Base-by-base conservation (phyloP, 2,113 vertebrate species). In the Microcebus ravelobensis region DNA sequence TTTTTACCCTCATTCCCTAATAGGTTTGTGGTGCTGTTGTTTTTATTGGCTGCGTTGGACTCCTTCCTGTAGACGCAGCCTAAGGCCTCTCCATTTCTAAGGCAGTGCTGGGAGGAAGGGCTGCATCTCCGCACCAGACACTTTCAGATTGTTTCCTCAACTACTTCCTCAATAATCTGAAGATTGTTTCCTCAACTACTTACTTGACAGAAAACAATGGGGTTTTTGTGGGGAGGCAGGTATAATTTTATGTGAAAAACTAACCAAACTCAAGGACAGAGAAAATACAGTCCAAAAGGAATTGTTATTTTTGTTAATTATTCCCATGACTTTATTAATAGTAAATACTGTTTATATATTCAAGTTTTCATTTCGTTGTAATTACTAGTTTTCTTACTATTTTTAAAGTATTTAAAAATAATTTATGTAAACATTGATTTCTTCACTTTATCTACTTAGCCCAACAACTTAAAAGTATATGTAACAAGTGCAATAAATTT, bases 321-420 rank as follows among this genome's bases (percentile, higher is more conserved):
- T 73, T 87, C 14, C 8, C 29, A 84, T 29, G 1, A 27, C 10
- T 90, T 77, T 77, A 48, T 50, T 57, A 36, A 83, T 71, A 20
- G 15, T 79, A 67, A 87, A 52, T 80, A 34, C 21, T 63, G 36
- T 73, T 82, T 71, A 42, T 39, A 73, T n/a, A 34, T 11, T 13
- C 20, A 39, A 77, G n/a, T 68, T 92, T 42, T 61, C 70, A n/a
- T 13, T 68, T 80, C 48, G 4, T 48, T 73, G 18, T 87, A 65
- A 83, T 83, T 83, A n/a, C 17, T 31, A 61, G 36, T 59, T 88
- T 89, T 76, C 50, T 14, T 71, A 34, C 34, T 77, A 34, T 68
- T 76, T 96, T 81, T 82, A 70, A 87, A 73, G 5, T 90, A 59
- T 68, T 91, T 87, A 36, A 93, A 90, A 79, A 87, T 90, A 67